A percentile compares a stretch with the other conserved stretches of the same genome.
Conservation (phyloP, 1,140 invertebrate species). For the Paracyclopina nana region DNA sequence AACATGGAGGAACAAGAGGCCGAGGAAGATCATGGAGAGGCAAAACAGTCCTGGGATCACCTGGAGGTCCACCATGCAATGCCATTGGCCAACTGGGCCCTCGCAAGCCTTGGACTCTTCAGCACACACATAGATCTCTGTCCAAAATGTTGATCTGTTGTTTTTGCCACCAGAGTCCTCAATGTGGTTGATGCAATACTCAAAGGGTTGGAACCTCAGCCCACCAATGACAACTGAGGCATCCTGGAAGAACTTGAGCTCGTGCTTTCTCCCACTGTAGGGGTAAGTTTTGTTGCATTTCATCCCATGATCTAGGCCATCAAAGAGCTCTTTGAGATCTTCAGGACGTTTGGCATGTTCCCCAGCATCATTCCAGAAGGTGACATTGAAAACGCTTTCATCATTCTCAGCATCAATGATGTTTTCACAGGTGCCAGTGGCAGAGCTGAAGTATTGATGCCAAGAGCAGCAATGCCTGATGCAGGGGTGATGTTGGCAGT, state of each 20-base stretch:
- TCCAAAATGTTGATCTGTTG: not conserved
- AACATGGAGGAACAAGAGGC: not conserved
- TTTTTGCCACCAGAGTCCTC: not conserved
- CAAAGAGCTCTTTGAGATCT: not conserved
- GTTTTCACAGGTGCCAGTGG: too few relatives aligned
- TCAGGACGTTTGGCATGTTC: not conserved
- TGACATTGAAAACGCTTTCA: not conserved
- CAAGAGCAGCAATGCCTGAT: not conserved
- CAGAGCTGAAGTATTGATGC: not conserved
- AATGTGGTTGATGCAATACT: not conserved
- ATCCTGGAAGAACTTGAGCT: not conserved
- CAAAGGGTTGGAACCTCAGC: not conserved
- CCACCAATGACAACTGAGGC: not conserved
- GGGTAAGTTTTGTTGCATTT: too few relatives aligned
- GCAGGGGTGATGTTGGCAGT: not conserved
- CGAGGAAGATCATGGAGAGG: conserved; percentile 6
- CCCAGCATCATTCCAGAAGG: not conserved
- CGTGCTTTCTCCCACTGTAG: too few relatives aligned
- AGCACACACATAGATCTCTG: not conserved
- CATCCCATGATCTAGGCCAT: not conserved
- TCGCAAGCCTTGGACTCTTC: not conserved
- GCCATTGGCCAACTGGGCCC: not conserved
- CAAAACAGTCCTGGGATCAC: not conserved
- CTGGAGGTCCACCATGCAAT: not conserved
- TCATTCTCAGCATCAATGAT: not conserved